Percentiles rank a stretch among this genome's conserved stretches.
These are phyloP conservation scores for Leucoma salicis DNA, from an alignment of 2,888 invertebrate genomes.

Conservation along the genomic window DNA sequence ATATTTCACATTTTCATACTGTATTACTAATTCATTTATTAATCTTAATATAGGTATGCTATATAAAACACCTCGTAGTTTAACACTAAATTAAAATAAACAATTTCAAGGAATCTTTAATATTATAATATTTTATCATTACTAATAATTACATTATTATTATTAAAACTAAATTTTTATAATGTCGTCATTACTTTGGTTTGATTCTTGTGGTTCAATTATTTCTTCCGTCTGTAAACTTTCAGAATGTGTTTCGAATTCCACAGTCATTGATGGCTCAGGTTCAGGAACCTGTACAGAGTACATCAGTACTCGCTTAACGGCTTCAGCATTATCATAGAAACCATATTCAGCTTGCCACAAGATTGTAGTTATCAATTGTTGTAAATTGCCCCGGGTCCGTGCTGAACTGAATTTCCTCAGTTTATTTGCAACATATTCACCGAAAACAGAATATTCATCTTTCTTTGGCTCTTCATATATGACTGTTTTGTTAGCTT, in stretches of 20 bases:
- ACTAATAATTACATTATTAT: background rate
- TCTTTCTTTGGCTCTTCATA: slow-evolving; percentile 49
- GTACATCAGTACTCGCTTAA: slow-evolving; percentile 60
- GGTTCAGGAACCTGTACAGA: slow-evolving; percentile 43
- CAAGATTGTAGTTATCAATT: slow-evolving; percentile 68
- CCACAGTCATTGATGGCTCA: slow-evolving; percentile 4
- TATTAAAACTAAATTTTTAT: slow-evolving; percentile 5
- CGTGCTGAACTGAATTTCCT: slow-evolving; percentile 59
- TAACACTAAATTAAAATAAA: too few relatives aligned
- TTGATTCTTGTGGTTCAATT: slow-evolving; percentile 20
- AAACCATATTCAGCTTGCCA: slow-evolving; percentile 75
- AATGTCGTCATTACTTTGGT: slow-evolving; percentile 29
- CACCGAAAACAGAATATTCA: slow-evolving; percentile 69
- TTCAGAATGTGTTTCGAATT: slow-evolving; percentile 26
- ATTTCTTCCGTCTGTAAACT: slow-evolving; percentile 33
- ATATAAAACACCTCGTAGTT: too few relatives aligned
- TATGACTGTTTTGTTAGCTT: slow-evolving; percentile 36
- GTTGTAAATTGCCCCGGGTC: slow-evolving; percentile 67
- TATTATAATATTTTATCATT: too few relatives aligned
- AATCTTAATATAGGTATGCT: too few relatives aligned
- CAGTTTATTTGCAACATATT: slow-evolving; percentile 70
- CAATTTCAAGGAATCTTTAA: too few relatives aligned
- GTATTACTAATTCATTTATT: too few relatives aligned
- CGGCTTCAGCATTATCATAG: slow-evolving; percentile 66
- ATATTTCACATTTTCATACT: too few relatives aligned